Evolutionary conservation across 2,113 vertebrate species (phyloP), one percentile per base, ranked within the genome.

Genomic region (Capreolus pygargus): DNA sequence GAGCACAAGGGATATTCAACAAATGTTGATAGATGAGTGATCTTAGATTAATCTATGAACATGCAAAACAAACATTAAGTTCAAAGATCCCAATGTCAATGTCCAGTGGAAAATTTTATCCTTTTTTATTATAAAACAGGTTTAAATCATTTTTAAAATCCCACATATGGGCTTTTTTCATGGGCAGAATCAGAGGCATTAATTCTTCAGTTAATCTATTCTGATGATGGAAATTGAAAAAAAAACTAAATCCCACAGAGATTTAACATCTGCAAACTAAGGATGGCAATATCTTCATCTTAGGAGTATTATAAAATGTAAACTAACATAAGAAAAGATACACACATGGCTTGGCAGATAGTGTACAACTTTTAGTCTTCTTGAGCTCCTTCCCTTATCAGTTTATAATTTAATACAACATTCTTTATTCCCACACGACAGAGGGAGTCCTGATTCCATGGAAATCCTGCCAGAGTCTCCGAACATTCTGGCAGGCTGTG

Each of bases 81-180:
- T 76, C 3, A 94, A 83, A 79, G 86, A 67, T 45, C 7, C 4
- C 36, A 57, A 19, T n/a, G 84, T 58, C 52, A 79, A 58, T 92
- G 92, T 64, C 17, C 86, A 30, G 21, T 94, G 45, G 21, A 60
- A 87, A 70, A 60, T 82, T 54, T 39, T 23, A 90, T 30, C n/a
- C 9, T 54, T 67, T 47, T 82, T 81, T 91, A 47, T 36, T 79
- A 79, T 86, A 92, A 89, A 92, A 57, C 2, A 92, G 7, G 30
- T 36, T 94, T 92, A 92, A 92, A 27, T 87, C 36, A 92, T 89
- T 92, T 94, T 30, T 70, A 45, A 95, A 89, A 86, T 83, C 54
- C 19, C 15, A 60, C 15, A 33, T 4, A 15, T 61, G 13, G 39
- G 9, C 28, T 83, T 92, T 94, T 43, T 89, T 78, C 45, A 55